phyloP scores from a whole-genome alignment of 2,888 invertebrate species.

The Oegoconia quadripuncta region DNA sequence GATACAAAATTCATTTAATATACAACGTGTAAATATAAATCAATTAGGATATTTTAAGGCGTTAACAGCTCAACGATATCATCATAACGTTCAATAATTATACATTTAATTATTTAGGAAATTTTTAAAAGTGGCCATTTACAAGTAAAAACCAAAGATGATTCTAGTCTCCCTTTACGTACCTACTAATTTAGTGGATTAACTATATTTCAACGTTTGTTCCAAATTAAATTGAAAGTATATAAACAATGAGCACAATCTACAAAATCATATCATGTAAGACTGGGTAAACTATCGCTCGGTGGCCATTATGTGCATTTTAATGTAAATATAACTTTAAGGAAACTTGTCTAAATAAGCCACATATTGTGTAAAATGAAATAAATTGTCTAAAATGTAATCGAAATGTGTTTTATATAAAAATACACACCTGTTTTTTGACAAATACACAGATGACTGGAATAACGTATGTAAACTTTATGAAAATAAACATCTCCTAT shows the following conservation, averaged over 20 bases:
- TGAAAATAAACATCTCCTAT: too few species aligned
- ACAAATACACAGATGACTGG: too few species aligned
- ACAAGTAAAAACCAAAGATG: constrained; percentile 29
- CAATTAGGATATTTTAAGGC: constrained; percentile 60
- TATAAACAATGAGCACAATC: background rate
- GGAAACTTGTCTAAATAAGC: constrained; percentile 64
- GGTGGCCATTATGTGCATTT: constrained; percentile 65
- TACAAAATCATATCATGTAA: constrained; percentile 48
- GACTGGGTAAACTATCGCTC: constrained; percentile 41
- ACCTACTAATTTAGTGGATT: background rate
- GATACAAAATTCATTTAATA: constrained; percentile 24
- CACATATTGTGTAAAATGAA: constrained; percentile 77
- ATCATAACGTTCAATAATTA: constrained; percentile 52
- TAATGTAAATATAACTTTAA: constrained; percentile 70
- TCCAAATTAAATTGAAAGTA: background rate
- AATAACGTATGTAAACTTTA: too few species aligned
- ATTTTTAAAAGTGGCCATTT: constrained; percentile 49
- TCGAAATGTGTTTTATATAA: too few species aligned
- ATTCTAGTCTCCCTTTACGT: constrained; percentile 30
- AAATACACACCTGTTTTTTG: too few species aligned
- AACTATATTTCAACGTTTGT: too few species aligned
- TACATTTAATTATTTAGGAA: constrained; percentile 49
- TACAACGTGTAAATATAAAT: constrained; percentile 60
- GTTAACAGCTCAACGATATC: constrained; percentile 72
- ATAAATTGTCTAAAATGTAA: constrained; percentile 75